phyloP scores from a whole-genome alignment of 2,888 invertebrate genomes.

The Siphonodentalium dalli region DNA sequence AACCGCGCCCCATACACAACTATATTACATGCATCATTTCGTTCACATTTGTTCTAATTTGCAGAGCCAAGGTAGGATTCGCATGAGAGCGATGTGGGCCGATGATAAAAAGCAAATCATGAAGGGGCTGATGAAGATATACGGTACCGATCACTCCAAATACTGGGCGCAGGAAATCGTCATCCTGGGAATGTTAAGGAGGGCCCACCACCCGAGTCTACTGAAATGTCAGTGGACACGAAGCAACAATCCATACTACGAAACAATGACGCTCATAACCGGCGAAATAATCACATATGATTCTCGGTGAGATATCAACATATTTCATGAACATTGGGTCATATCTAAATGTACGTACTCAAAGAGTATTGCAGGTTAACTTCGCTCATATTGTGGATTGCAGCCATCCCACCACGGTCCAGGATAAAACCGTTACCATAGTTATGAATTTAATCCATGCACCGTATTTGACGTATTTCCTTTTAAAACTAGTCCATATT shows the following conservation, averaged over 20 bases:
- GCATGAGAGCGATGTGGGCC: slow-evolving; percentile 49
- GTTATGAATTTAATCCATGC: too few species aligned
- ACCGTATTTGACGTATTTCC: too few species aligned
- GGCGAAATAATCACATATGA: slow-evolving; percentile 53
- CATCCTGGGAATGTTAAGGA: slow-evolving; percentile 51
- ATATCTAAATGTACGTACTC: too few species aligned
- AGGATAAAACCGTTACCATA: too few species aligned
- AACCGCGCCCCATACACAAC: too few species aligned
- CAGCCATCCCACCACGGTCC: too few species aligned
- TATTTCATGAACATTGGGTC: too few species aligned
- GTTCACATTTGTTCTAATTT: slow-evolving; percentile 10
- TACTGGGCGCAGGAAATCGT: slow-evolving; percentile 59
- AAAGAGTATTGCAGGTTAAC: too few species aligned
- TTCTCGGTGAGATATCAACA: slow-evolving; percentile 51
- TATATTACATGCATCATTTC: too few species aligned
- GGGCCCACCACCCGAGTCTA: slow-evolving; percentile 46
- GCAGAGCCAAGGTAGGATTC: slow-evolving; percentile 48
- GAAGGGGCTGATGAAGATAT: slow-evolving; percentile 53
- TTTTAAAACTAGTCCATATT: too few species aligned
- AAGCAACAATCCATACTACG: slow-evolving; percentile 53
- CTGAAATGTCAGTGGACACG: slow-evolving; percentile 57
- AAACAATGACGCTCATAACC: slow-evolving; percentile 54
- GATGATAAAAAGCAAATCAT: slow-evolving; percentile 35
- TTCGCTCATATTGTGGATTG: too few species aligned
- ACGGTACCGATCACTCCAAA: slow-evolving; percentile 46